Evolutionary conservation across 2,113 vertebrate species (phyloP).

Genomic region (Ahaetulla prasina): DNA sequence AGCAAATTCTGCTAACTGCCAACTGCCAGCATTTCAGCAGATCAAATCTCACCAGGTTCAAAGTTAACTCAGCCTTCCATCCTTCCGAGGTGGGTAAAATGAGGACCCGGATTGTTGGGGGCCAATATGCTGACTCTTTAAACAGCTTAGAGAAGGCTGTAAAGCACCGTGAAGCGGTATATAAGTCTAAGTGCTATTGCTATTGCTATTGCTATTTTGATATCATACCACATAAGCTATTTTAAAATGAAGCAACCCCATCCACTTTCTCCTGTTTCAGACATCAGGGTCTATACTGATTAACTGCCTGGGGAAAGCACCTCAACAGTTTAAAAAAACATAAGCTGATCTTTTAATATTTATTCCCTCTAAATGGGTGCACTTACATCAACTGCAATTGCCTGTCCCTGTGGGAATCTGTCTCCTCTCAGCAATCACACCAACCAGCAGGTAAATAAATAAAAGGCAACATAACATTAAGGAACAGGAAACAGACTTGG

Average conservation of each 20-base stretch:
- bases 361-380: not conserved
- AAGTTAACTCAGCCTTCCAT: too few species aligned
- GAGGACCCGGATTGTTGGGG: too few species aligned
- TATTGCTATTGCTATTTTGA: too few species aligned
- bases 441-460: not conserved
- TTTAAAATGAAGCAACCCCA: not conserved
- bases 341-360: not conserved
- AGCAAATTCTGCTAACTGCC: too few species aligned
- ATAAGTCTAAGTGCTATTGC: too few species aligned
- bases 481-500: not conserved
- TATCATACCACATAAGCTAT: not conserved
- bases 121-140: too few species aligned
- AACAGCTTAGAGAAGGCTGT: too few species aligned
- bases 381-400: not conserved
- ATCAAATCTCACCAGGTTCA: too few species aligned
- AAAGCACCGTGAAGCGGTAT: too few species aligned
- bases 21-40: too few species aligned
- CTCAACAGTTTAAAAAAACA: not conserved
- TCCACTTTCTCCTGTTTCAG: not conserved
- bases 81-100: too few species aligned
- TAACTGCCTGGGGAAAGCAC: not conserved
- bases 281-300: not conserved
- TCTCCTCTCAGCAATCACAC: not conserved
- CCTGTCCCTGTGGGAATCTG: not conserved
- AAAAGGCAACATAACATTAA: not conserved